Conservation (phyloP, 2,113 vertebrate species). For the Bombycilla garrulus region DNA sequence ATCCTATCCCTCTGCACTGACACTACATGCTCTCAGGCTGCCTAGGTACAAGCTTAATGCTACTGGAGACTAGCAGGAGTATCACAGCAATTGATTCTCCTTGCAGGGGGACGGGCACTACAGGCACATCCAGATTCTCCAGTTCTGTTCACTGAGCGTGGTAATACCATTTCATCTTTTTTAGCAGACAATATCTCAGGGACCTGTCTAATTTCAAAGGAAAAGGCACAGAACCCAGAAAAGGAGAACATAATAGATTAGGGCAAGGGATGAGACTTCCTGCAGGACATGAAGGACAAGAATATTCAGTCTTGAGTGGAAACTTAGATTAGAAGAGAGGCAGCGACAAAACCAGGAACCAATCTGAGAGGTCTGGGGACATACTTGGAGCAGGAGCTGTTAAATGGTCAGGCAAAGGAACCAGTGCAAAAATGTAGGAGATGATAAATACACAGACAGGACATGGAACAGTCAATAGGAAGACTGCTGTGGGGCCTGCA, state of each 20-base stretch:
- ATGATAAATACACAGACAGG: neutral
- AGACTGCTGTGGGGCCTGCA: neutral
- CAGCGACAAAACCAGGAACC: neutral
- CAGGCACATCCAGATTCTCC: neutral
- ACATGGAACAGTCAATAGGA: rapidly evolving
- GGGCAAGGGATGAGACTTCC: neutral
- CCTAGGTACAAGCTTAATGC: neutral
- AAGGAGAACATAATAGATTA: neutral
- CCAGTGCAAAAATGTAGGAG: neutral
- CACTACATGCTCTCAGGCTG: neutral
- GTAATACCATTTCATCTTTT: neutral
- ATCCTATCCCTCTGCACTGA: neutral
- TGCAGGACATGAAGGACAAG: neutral
- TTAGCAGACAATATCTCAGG: neutral
- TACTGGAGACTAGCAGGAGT: neutral
- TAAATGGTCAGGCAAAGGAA: neutral
- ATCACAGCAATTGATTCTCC: neutral
- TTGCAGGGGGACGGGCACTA: neutral
- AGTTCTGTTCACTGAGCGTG: neutral
- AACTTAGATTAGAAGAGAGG: neutral
- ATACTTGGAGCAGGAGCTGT: neutral
- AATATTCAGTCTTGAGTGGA: neutral
- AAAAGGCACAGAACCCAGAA: neutral
- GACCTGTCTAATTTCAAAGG: neutral
- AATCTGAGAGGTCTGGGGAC: neutral